Base-by-base conservation (phyloP, 2,888 invertebrate genomes). In the Mythimna lalbum region DNA sequence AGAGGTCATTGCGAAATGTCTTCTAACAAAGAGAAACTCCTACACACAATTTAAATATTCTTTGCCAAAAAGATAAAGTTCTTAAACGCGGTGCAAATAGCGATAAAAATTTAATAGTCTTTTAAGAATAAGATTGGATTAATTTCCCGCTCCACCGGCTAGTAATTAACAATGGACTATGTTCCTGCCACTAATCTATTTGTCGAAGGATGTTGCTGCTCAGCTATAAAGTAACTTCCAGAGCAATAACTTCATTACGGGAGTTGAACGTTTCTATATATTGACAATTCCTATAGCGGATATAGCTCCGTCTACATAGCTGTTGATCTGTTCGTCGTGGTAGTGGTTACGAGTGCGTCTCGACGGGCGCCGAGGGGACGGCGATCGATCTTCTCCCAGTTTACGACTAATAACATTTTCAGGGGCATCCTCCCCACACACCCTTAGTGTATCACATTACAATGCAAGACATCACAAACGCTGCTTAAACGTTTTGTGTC, bases 361-460 rank as follows among this genome's bases (percentile, higher is more conserved):
- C 86, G 87, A 65, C 86, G 85, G 92, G 92, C 95, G 94, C 93
- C 93, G 85, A 79, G 80, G 86, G 88, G 94, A 90, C 93, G 93
- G 89, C 90, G 89, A 95, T 95, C 94, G 94, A 95, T 95, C 92
- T 90, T 73, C 84, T 89, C 91, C 88, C 88, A 79, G 85, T 92
- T 92, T 90, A 93, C 90, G 91, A 91, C 89, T 90, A 90, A 91
- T 92, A 90, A 91, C 89, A 87, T 89, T 93, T 92, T 90, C 91
- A 91, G 88, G 90, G 90, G 84, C 88, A 88, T 87, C 88, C 84
- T 83, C 76, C 66, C 73, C 75, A 71, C 67, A 81, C 81, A 81
- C 73, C 76, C 80, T 80, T 80, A 78, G 66, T 67, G 64, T 80
- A 71, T 75, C 47, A 76, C 62, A 81, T 77, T 80, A 74, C 47